Base-by-base conservation (phyloP, 1,140 invertebrate genomes). In the Pemphigus obesinymphae region DNA sequence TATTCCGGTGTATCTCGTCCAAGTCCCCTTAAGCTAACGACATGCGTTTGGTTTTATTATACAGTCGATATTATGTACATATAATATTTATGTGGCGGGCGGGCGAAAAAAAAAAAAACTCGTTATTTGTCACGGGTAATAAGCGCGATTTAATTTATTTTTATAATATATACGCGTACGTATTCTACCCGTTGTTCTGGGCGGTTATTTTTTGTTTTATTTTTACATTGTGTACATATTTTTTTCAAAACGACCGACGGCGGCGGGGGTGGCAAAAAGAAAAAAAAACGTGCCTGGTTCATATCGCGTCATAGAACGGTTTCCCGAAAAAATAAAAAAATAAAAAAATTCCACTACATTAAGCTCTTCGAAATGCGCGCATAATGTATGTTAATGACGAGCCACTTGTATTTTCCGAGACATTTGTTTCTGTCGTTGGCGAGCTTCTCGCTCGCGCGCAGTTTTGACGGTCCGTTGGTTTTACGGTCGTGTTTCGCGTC, bases 301-400 rank as follows among this genome's bases (percentile, higher is more conserved):
- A 43, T 37, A 37, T 23, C 40, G 66, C 29, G 43, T 80, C 73
- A 76, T 61, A 80, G 23, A 48, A 73, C 70, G 43, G 43, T 48
- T 73, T 48, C 3, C 34, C 37, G 29, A 29, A 80, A 29, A 80
- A 50, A 50, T 11, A 72, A 72, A 45, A 45, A 68, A 20, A 68
- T 20, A 34, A 53, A 76, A 58, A 80, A 80, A 80, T 80, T 80
- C 75, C 75, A 55, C 53, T 80, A 80, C 75, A 80, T 80, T 80
- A 58, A 80, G 55, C 40, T 43, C 53, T 61, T 17, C 53, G 53
- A 80, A 80, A 58, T 26, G 55, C 34, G n/a, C 75, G 53, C 75
- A 61, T 80, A 80, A 80, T 80, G 75, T 80, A 80, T 80, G 75
- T 61, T 80, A 80, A 80, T 80, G 75, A 80, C 75, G 34, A 63